phyloP scores from a whole-genome alignment of 2,888 invertebrate species.

The Caradrina clavipalpis region DNA sequence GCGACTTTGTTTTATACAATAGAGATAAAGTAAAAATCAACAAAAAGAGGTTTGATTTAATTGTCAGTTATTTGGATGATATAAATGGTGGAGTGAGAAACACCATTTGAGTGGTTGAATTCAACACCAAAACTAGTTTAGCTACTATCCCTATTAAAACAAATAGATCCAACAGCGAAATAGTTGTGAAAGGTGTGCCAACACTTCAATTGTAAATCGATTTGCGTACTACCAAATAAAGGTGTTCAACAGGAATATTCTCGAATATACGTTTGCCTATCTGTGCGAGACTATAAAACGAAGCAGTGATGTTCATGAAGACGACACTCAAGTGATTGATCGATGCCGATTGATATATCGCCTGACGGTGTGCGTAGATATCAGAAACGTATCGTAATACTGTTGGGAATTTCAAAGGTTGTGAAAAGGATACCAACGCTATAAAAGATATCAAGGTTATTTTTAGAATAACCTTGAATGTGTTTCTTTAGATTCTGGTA shows the following conservation, averaged over 20 bases:
- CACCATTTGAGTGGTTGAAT: background rate
- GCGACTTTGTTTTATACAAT: background rate
- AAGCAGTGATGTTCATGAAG: slow-evolving; percentile 34
- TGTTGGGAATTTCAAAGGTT: background rate
- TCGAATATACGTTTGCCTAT: slow-evolving; percentile 29
- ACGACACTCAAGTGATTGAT: slow-evolving; percentile 48
- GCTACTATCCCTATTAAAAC: background rate
- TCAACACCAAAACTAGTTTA: background rate
- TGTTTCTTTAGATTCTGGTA: background rate
- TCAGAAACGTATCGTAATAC: slow-evolving; percentile 9
- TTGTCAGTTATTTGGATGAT: background rate
- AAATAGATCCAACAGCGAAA: too few species aligned
- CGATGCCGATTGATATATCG: slow-evolving; percentile 44
- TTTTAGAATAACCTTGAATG: background rate
- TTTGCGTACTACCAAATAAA: slow-evolving; percentile 30
- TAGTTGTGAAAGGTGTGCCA: too few species aligned
- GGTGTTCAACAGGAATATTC: slow-evolving; percentile 24
- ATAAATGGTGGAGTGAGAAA: background rate
- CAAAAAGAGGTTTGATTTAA: background rate
- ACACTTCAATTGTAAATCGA: slow-evolving; percentile 24
- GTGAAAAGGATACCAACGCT: background rate
- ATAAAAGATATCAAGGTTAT: background rate
- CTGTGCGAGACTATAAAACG: slow-evolving; percentile 49
- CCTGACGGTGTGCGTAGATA: slow-evolving; percentile 22
- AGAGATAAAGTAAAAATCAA: background rate